Percentiles rank a stretch among this genome's conserved stretches.
These are phyloP conservation scores for Crambe crambe DNA, from an alignment of 37 sponge, comb jelly and placozoan genomes.

Conservation along the genomic window DNA sequence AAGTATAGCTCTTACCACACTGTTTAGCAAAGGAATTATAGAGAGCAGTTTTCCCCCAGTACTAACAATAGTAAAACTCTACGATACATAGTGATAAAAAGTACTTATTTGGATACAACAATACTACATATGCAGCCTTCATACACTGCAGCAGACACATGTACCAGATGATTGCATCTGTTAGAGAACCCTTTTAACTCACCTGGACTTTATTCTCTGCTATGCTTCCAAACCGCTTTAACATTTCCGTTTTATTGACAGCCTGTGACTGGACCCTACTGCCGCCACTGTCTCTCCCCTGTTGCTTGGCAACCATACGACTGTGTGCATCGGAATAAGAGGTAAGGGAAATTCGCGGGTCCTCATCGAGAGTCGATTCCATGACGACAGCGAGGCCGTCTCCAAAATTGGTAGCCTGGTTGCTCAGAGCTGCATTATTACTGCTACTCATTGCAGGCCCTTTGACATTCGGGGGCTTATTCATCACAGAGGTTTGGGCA, in stretches of 20 bases:
- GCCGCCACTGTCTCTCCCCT: neutral
- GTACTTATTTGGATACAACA: too few relatives aligned
- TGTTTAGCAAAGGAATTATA: too few relatives aligned
- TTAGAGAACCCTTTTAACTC: too few relatives aligned
- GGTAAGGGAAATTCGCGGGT: neutral
- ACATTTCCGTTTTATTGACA: neutral
- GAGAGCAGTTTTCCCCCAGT: too few relatives aligned
- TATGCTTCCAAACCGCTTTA: slow-evolving; percentile 10
- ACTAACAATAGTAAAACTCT: too few relatives aligned
- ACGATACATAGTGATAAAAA: too few relatives aligned
- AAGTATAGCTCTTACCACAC: too few relatives aligned
- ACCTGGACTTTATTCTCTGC: neutral
- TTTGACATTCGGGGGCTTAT: neutral
- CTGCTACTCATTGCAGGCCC: too few relatives aligned
- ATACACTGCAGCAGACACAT: too few relatives aligned
- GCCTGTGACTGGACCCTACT: neutral
- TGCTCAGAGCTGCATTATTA: neutral
- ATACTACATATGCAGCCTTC: too few relatives aligned
- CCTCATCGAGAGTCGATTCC: neutral
- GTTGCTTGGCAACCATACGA: neutral
- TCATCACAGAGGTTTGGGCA: neutral
- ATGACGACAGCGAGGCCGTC: neutral
- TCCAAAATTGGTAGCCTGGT: neutral
- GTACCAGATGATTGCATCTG: too few relatives aligned
- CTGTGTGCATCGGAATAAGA: slow-evolving; percentile 5